Base-by-base conservation (phyloP, 2,113 vertebrate genomes). In the Passer montanus region DNA sequence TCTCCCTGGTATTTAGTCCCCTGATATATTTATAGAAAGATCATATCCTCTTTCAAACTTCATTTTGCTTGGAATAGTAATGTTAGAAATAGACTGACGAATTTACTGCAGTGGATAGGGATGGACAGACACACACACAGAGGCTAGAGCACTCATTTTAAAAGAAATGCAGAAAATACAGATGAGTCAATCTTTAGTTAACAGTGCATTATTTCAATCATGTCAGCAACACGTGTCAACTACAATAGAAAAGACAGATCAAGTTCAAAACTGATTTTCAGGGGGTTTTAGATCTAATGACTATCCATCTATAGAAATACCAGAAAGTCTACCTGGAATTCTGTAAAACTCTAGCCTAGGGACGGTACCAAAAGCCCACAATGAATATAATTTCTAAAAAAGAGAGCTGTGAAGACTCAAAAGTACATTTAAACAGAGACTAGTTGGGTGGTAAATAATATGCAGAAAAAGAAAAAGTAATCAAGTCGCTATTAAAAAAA, bases 81-180 rank as follows among this genome's bases (percentile, higher is more conserved):
- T 89, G 76, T 69, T 89, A 94, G 87, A 95, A 96, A 94, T 59
- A 97, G 92, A 92, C 74, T 41, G 92, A 93, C n/a, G 39, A 77
- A 88, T 93, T 97, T 83, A 83, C 92, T 81, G 20, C 81, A 81
- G 62, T 52, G 72, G 55, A 17, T 21, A 56, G 0, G 23, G 89
- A 67, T 0, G 0, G 68, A 88, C 85, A 88, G 3, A 91, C 66
- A 35, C 4, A 90, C 21, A 82, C 84, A 68, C 47, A 43, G 73
- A 88, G 70, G 76, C 81, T 46, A 68, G n/a, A 93, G 92, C 70
- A 85, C 93, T 96, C 83, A 37, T 95, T 97, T 97, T 82, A 92
- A 97, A 96, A 95, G 91, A 93, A 96, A 97, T 70, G 92, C 93
- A 96, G 73, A 88, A 97, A 97, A 96, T 93, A 97, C 80, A 97